Evolutionary conservation across 2,113 vertebrate genomes (phyloP).

Genomic region (Leucoraja erinaceus): DNA sequence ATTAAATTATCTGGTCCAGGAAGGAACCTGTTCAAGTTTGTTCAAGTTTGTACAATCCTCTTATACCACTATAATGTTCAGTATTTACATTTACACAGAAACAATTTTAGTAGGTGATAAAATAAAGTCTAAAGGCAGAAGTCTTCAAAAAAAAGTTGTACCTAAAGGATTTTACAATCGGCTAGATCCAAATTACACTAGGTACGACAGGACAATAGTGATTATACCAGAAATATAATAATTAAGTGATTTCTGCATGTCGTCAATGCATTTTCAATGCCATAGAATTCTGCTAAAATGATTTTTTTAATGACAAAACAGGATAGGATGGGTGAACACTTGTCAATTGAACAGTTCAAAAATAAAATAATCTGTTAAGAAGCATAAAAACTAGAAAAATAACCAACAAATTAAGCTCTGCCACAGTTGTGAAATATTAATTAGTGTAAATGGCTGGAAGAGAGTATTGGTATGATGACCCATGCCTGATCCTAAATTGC

Average conservation of each 20-base stretch:
- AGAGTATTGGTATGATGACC: neutral
- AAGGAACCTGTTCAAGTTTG: neutral
- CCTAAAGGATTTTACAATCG: neutral
- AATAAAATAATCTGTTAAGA: neutral
- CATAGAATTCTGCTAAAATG: neutral
- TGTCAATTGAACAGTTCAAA: conserved; percentile 7
- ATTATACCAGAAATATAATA: neutral
- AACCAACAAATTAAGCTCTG: neutral
- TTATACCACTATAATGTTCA: neutral
- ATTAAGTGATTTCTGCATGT: neutral
- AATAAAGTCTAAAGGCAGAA: neutral
- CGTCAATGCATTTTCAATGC: neutral
- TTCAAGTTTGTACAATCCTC: neutral
- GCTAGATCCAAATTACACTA: neutral
- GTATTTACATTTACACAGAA: neutral
- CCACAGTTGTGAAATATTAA: neutral
- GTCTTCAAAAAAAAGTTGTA: neutral
- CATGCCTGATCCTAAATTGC: neutral
- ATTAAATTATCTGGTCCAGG: neutral
- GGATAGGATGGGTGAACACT: neutral
- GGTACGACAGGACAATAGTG: neutral
- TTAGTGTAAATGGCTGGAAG: too few relatives aligned
- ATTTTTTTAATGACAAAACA: neutral
- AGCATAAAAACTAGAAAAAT: neutral
- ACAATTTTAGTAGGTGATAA: neutral